phyloP scores from a whole-genome alignment of 2,888 invertebrate genomes.

The Andrena flavipes region DNA sequence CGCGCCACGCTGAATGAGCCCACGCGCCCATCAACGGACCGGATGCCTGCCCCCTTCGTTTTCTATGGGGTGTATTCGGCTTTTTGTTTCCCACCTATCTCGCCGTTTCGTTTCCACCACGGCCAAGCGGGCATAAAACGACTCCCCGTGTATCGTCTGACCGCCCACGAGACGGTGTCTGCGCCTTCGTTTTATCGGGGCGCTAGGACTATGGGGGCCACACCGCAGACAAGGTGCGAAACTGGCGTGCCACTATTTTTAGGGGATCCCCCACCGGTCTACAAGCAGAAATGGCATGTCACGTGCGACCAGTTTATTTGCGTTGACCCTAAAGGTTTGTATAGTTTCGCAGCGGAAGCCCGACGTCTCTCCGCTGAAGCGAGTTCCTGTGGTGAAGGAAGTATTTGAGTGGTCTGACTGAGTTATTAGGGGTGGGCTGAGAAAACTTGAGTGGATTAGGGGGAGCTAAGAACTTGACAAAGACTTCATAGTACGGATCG shows the following conservation, averaged over 20 bases:
- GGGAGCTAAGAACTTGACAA: no score
- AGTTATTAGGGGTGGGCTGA: no score
- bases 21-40: constrained; percentile 63
- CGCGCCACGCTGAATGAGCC: constrained; percentile 75
- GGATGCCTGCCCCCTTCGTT: constrained; percentile 61
- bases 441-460: no score
- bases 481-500: no score
- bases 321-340: constrained; percentile 16
- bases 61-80: constrained; percentile 24
- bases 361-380: not conserved
- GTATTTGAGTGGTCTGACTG: not conserved
- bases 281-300: constrained; percentile 35
- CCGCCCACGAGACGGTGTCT: constrained; percentile 57
- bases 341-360: not conserved
- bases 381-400: not conserved
- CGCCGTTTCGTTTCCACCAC: constrained; percentile 44
- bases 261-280: constrained; percentile 11
- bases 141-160: constrained; percentile 41
- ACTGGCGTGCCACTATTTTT: constrained; percentile 36
- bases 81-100: constrained; percentile 15
- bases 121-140: constrained; percentile 51
- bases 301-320: not conserved
- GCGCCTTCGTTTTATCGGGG: constrained; percentile 22
- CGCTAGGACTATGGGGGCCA: not conserved
- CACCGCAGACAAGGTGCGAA: not conserved